A percentile compares a stretch with the other conserved stretches of the same genome.
phyloP scores from a whole-genome alignment of 2,888 invertebrate species.

The Caenorhabditis sp. region DNA sequence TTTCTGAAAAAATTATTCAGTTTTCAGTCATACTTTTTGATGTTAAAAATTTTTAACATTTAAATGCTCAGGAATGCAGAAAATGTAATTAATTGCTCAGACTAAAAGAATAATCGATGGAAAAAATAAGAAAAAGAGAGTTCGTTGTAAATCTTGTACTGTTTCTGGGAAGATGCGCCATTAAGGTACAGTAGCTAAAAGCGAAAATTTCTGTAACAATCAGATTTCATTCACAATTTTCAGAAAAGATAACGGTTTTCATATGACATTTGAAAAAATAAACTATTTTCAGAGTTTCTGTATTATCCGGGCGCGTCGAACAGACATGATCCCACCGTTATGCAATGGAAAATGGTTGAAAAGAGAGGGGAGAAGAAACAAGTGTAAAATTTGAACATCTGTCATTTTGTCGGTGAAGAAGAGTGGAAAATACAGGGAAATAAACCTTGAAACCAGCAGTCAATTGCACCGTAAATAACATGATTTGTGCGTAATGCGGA shows the following conservation, averaged over 20 bases:
- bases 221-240: neutral
- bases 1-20: too few relatives aligned
- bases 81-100: too few relatives aligned
- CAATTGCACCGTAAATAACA: slow-evolving; percentile 62
- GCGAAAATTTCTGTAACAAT: neutral
- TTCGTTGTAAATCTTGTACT: too few relatives aligned
- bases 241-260: slow-evolving; percentile 5
- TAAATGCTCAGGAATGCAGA: too few relatives aligned
- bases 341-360: slow-evolving; percentile 22
- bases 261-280: too few relatives aligned
- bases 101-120: too few relatives aligned
- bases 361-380: slow-evolving; percentile 36
- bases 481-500: slow-evolving; percentile 27
- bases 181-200: too few relatives aligned
- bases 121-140: too few relatives aligned
- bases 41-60: too few relatives aligned
- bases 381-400: slow-evolving; percentile 65
- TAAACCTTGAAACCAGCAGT: slow-evolving; percentile 60
- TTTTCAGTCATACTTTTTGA: too few relatives aligned
- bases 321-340: slow-evolving; percentile 37
- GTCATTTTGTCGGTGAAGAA: slow-evolving; percentile 47
- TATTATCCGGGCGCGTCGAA: slow-evolving; percentile 39
- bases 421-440: slow-evolving; percentile 21
- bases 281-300: too few relatives aligned
- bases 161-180: too few relatives aligned